Percentiles rank a stretch among this genome's conserved stretches.
Evolutionary conservation across 2,888 invertebrate genomes (phyloP).

Genomic region (Drosophila hamatofila): DNA sequence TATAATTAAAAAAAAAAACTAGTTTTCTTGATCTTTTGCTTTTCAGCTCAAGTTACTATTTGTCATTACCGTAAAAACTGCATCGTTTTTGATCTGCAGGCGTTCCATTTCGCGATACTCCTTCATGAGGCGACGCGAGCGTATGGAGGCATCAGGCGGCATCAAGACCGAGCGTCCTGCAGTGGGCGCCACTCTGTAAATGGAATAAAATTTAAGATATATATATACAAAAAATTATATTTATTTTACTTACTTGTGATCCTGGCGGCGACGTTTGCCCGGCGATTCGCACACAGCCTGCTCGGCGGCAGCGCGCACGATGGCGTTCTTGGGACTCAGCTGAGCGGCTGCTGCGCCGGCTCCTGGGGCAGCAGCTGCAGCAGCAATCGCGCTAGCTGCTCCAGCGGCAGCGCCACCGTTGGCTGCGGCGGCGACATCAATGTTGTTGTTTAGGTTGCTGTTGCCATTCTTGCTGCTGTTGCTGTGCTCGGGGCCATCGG

Average conservation of each 20-base stretch:
- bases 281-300: constrained; percentile 74
- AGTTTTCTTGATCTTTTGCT: not conserved
- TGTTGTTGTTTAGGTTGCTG: constrained; percentile 40
- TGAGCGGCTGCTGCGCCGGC: constrained; percentile 24
- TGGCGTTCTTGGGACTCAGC: constrained; percentile 53
- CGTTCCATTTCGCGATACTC: constrained; percentile 93
- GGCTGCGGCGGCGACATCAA: constrained; percentile 38
- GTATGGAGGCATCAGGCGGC: constrained; percentile 88
- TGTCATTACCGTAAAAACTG: constrained; percentile 89
- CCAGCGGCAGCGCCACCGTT: constrained; percentile 22
- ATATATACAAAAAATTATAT: no score
- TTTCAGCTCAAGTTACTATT: not conserved
- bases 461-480: constrained; percentile 70
- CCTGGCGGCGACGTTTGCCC: constrained; percentile 80
- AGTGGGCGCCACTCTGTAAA: constrained; percentile 83
- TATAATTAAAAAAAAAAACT: no score
- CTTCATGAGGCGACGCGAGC: constrained; percentile 93
- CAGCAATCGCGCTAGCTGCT: constrained; percentile 84
- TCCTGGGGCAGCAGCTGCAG: constrained; percentile 28
- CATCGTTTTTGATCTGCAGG: constrained; percentile 89
- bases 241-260: constrained; percentile 71
- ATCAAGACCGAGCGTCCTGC: constrained; percentile 71
- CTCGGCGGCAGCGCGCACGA: constrained; percentile 64
- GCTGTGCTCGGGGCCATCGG: constrained; percentile 86
- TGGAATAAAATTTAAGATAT: not conserved